Evolutionary conservation across 37 sponge, comb jelly and placozoan genomes (phyloP), one percentile per base, ranked within the genome.

Genomic region (Geodia barretti): DNA sequence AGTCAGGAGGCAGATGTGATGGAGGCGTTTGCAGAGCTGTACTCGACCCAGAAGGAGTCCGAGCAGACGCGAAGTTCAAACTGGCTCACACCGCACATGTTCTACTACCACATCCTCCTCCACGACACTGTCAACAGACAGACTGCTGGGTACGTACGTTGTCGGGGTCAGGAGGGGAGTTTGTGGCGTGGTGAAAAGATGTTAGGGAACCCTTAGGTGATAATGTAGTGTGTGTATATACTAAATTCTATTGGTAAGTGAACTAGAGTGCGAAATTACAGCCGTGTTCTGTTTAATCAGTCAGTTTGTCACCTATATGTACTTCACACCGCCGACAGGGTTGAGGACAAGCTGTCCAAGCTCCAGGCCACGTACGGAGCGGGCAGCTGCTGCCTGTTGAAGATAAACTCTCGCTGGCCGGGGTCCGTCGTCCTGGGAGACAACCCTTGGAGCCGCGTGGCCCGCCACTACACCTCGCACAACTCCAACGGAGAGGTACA

Each of bases 81-180:
- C 74, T 86, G 91, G 88, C 77, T 94, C 77, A 67, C 83, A 25
- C 85, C 89, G 26, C 89, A 88, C 43, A 19, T 85, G 58, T 77
- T 71, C 72, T 82, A 89, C 80, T 89, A 89, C 40, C 77, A 83
- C 42, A 63, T 95, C 31, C 83, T 95, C 26, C 81, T 95, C 25
- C 96, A 95, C 38, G 93, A 95, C 31, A 29, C 32, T 7, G 21
- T 39, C 0, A 67, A 77, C 5, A 83, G 89, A 4, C 61, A 43
- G 23, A 73, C 30, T 1, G 29, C 29, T 0, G 64, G 78, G 95
- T 94, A 31, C 73, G 87, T 8, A 17, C 0, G 60, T 47, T 47
- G 54, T 47, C 7, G n/a, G n/a, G n/a, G n/a, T n/a, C n/a, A n/a
- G n/a, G n/a, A n/a, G n/a, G n/a, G n/a, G n/a, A n/a, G n/a, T n/a